Evolutionary conservation across 2,113 vertebrate genomes (phyloP), one percentile per base, ranked within the genome.

Genomic region (Picathartes gymnocephalus): DNA sequence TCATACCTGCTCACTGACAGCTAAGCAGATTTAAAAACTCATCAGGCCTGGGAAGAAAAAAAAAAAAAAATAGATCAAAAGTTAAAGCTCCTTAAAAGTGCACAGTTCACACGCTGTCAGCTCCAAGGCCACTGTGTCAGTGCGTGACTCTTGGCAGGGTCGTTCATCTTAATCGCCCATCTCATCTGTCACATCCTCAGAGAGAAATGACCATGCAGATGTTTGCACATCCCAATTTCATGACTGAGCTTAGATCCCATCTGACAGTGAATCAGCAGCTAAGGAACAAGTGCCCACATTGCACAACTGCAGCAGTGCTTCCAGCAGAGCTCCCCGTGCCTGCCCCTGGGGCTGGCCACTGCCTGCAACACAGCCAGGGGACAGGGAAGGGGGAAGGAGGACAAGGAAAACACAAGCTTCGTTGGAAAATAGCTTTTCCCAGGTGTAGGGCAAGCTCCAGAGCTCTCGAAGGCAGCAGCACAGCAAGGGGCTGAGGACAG

Each of bases 41-140:
- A 73, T 88, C 40, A 78, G 35, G 82, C 58, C 65, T 77, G 21
- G 64, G 35, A 54, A 44, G 45, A 8, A 11, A 54, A 69, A 62
- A 17, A 8, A 11, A 54, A 69, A 57, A 81, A 62, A 68, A 33
- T 28, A 74, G 56, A 92, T 57, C 77, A 74, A 35, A 91, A 93
- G 44, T 91, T 84, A 85, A 91, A 94, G 69, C 83, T 86, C 68
- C 85, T 94, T 68, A 50, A 40, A 90, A 95, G 69, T 7, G 37
- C 88, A 74, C 33, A 44, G 61, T 48, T 96, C 69, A 77, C 81
- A 82, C 1, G 1, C 72, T 77, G 44, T 6, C 3, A 6, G 71
- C 68, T 83, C 40, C 30, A 69, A 64, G 74, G 84, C 71, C 42
- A 56, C 57, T 8, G 37, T 72, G 90, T 40, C 90, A 78, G 72